Evolutionary conservation across 2,888 invertebrate genomes (phyloP), one percentile per base, ranked within the genome.

Genomic region (Pediacus dermestoides): DNA sequence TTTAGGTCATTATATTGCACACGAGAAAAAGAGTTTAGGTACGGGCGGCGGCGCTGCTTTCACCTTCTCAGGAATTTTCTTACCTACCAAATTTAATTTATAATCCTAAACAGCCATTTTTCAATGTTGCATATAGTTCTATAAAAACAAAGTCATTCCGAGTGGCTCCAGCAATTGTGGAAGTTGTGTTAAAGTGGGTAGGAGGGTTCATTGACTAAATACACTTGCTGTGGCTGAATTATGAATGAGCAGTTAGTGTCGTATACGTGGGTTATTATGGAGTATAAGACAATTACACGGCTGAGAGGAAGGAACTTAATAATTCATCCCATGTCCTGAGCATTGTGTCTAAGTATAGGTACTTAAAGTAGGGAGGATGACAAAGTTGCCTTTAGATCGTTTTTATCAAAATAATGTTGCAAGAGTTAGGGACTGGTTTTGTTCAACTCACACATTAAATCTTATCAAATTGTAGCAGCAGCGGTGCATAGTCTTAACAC

Each of bases 231-330:
- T 52, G 55, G 52, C 52, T 61, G 60, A 62, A 62, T 62, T 63
- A 63, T 62, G 60, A 63, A 63, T 58, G 61, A 63, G 60, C 59
- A 62, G 60, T 63, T 60, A 61, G 59, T 58, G 61, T 62, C 63
- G 53, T 55, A 57, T 55, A 58, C 58, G 57, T 53, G 46, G 57
- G 60, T 60, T 62, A 61, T 62, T 62, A 61, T 58, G 52, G 60
- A 60, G 63, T 63, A 64, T 63, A 64, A 66, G 64, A 65, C 63
- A 65, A 66, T 66, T 66, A 66, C 61, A 64, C 60, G 63, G 60
- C 56, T 61, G 61, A 63, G 63, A 63, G 63, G 64, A 64, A 64
- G 63, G 60, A 63, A 64, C 64, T 64, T 60, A 64, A 66, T 66
- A 64, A 64, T 64, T 66, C 66, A 64, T 61, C 58, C 60, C 57